phyloP scores from a whole-genome alignment of 2,888 invertebrate genomes.

The Plagodis dolabraria region DNA sequence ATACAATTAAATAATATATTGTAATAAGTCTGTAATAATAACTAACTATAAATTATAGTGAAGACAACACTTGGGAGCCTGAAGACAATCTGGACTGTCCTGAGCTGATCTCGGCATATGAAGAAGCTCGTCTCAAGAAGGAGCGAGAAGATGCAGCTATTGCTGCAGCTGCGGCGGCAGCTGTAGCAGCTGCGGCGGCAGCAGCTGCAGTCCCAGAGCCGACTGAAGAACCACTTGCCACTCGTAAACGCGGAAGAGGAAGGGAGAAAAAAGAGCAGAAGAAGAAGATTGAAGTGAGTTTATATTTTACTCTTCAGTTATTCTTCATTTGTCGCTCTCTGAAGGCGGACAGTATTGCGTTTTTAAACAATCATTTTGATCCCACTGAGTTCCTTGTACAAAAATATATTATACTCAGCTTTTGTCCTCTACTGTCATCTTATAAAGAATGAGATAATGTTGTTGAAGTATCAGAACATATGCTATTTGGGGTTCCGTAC shows the following conservation, averaged over 20 bases:
- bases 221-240: conserved; percentile 56
- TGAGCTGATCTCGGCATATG: conserved; percentile 89
- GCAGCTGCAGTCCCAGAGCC: conserved; percentile 41
- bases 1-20: not conserved
- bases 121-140: conserved; percentile 84
- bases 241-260: conserved; percentile 48
- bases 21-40: not conserved
- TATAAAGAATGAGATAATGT: too few species aligned
- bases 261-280: conserved; percentile 53
- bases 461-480: too few species aligned
- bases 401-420: too few species aligned
- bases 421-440: too few species aligned
- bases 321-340: too few species aligned
- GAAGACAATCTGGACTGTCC: conserved; percentile 92
- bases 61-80: conserved; percentile 94
- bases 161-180: conserved; percentile 24
- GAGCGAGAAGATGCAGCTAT: conserved; percentile 58
- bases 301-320: too few species aligned
- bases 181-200: conserved; percentile 11
- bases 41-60: conserved; percentile 63
- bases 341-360: too few species aligned
- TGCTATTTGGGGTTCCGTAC: too few species aligned
- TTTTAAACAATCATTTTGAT: too few species aligned
- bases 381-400: too few species aligned
- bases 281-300: conserved; percentile 58